These are phyloP conservation scores for Rhyacichthys aspro DNA, from an alignment of 2,797 vertebrate species.

Conservation along the genomic window DNA sequence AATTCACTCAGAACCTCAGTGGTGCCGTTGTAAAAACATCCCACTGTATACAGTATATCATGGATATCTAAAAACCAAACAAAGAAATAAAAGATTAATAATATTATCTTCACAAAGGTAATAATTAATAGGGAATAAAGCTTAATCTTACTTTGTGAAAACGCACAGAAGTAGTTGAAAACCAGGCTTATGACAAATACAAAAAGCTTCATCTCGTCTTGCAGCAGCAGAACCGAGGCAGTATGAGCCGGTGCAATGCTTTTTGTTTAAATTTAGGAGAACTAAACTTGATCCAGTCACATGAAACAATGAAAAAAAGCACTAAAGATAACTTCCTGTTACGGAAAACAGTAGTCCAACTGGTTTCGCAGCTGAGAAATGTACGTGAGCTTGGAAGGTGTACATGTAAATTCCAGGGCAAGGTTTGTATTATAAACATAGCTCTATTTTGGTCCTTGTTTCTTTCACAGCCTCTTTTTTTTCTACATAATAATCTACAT, in stretches of 20 bases:
- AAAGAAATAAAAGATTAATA: background rate
- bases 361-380: background rate
- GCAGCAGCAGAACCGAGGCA: background rate
- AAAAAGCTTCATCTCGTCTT: constrained; percentile 14
- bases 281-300: background rate
- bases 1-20: constrained; percentile 1
- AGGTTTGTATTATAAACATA: too few relatives aligned
- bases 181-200: constrained; percentile 17
- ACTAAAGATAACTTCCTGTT: background rate
- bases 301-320: background rate
- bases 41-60: background rate
- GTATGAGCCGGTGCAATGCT: background rate
- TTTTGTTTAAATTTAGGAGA: background rate
- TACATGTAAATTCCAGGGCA: background rate
- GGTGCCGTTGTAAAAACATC: constrained; percentile 33
- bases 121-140: background rate
- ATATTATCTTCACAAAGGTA: background rate
- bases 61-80: constrained; percentile 38
- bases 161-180: constrained; percentile 13
- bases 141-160: constrained; percentile 34
- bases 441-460: background rate
- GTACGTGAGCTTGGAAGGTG: background rate
- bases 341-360: background rate
- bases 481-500: too few relatives aligned
- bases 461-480: background rate